Evolutionary conservation across 2,797 vertebrate genomes (phyloP), one percentile per base, ranked within the genome.

Genomic region (Hippocampus kuda): DNA sequence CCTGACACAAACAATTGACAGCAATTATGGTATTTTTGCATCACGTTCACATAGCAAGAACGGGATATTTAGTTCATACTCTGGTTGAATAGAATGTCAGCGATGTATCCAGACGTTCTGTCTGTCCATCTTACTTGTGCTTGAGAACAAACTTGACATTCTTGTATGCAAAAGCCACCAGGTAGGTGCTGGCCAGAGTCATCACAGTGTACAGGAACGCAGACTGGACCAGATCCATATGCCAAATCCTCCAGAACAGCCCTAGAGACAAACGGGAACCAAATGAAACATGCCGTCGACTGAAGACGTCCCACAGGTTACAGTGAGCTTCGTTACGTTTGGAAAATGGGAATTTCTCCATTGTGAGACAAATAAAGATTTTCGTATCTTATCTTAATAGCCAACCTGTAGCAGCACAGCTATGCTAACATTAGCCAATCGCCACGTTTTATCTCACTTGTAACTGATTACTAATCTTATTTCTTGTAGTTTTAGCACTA

Each of bases 91-190:
- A 48, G 16, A 48, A 48, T 48, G 15, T 48, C 46, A 11, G 0
- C 4, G 0, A 46, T 13, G 12, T 46, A 15, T 46, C 44, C 12
- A 46, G 44, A 46, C 44, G 15, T 48, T 48, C 13, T 1, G 48
- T n/a, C 53, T 20, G 61, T 2, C 2, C 7, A 79, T 48, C 95
- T 90, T 89, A 99, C 97, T 99, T 99, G 92, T 99, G 97, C 78
- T 99, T 99, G 67, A 99, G 95, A 56, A 99, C 95, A 88, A 99
- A 99, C 81, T 99, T 99, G 70, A 99, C 96, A 0, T 99, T 99
- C 89, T 99, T 99, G 85, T 99, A 99, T 0, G 97, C 97, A 48
- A 99, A 99, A 60, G 97, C 96, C 44, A 99, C 96, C 30, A 99
- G 86, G 53, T 98, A 99, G 1, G 97, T 99, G 85, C 97, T 99